Evolutionary conservation across 2,797 vertebrate genomes (phyloP).

Genomic region (Acipenser oxyrinchus): DNA sequence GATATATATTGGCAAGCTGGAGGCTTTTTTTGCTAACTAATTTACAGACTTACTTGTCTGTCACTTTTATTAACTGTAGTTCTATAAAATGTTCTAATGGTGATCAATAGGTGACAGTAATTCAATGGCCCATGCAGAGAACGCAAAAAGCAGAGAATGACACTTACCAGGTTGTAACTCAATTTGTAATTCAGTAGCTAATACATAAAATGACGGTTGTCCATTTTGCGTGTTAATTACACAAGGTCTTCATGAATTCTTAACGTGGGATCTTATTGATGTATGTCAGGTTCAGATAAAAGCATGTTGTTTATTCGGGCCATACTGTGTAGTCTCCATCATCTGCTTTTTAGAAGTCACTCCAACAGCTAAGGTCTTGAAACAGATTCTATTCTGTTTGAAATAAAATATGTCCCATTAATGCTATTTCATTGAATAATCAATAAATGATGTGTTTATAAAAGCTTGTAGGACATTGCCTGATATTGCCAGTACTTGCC

Average conservation of each 20-base stretch:
- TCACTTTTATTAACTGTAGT: conserved; percentile 18
- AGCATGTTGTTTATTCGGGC: neutral
- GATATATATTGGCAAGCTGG: conserved; percentile 21
- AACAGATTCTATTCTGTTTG: too few species aligned
- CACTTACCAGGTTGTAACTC: neutral
- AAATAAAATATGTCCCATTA: too few species aligned
- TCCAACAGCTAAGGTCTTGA: too few species aligned
- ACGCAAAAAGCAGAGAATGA: neutral
- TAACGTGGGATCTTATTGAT: neutral
- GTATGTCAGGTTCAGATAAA: neutral
- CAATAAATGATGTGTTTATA: too few species aligned
- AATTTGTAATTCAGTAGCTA: neutral
- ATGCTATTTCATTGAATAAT: too few species aligned
- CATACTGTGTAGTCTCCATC: too few species aligned
- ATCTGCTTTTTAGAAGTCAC: too few species aligned
- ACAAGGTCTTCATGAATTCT: neutral
- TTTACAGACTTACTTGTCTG: conserved; percentile 1
- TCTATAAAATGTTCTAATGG: conserved; percentile 16
- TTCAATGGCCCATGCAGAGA: neutral
- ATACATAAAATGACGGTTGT: neutral
- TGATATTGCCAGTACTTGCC: too few species aligned
- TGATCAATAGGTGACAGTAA: conserved; percentile 23
- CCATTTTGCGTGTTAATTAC: neutral
- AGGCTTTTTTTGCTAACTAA: neutral
- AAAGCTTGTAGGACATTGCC: too few species aligned